Evolutionary conservation across 2,113 vertebrate species (phyloP).

Genomic region (Theristicus caerulescens): DNA sequence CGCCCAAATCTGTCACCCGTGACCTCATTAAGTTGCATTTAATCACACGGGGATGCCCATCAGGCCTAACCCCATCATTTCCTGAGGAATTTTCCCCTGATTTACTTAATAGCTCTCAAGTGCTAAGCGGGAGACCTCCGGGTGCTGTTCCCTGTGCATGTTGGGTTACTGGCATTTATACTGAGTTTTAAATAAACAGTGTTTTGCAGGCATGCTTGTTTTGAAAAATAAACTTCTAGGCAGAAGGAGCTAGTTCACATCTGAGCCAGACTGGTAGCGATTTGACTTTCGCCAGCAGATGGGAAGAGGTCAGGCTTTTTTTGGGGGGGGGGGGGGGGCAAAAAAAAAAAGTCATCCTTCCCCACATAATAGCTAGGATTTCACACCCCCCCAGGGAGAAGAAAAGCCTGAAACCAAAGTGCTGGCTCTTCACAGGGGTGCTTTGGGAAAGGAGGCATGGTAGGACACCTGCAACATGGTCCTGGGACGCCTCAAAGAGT

Average conservation of each 20-base stretch:
- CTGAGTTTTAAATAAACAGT: slow-evolving; percentile 47
- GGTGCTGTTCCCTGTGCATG: not conserved
- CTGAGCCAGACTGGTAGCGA: not conserved
- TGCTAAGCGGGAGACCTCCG: not conserved
- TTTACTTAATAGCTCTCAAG: slow-evolving; percentile 50
- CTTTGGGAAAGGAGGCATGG: not conserved
- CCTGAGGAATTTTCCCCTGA: slow-evolving; percentile 51
- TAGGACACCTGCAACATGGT: fast-evolving
- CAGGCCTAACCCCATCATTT: slow-evolving; percentile 48
- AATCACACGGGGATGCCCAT: slow-evolving; percentile 34
- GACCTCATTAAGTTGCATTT: slow-evolving; percentile 59
- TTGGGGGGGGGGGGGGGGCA: no score
- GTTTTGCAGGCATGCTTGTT: slow-evolving; percentile 23
- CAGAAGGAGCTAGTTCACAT: not conserved
- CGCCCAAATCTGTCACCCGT: not conserved
- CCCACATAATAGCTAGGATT: not conserved
- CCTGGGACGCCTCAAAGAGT: not conserved
- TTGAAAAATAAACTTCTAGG: slow-evolving; percentile 53
- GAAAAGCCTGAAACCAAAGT: not conserved
- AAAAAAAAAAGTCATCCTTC: not conserved
- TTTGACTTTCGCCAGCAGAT: not conserved
- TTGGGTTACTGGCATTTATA: slow-evolving; percentile 19
- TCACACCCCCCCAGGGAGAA: not conserved
- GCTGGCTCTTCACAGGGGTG: not conserved
- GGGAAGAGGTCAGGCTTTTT: not conserved